phyloP scores from a whole-genome alignment of 2,113 vertebrate genomes.

The Delphinapterus leucas region DNA sequence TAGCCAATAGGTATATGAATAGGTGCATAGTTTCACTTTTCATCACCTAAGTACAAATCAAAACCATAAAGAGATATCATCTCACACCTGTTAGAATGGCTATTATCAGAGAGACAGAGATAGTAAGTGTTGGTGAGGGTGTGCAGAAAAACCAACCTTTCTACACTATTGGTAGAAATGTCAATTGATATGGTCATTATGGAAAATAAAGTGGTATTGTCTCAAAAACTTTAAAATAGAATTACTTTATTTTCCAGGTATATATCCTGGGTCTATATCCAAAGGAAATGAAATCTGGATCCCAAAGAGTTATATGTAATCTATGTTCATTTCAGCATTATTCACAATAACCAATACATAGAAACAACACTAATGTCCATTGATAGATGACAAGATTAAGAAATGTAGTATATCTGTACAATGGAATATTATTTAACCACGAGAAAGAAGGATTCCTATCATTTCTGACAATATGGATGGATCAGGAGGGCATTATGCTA shows the following conservation, averaged over 20 bases:
- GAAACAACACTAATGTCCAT: not conserved
- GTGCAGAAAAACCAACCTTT: too few species aligned
- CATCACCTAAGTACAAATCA: not conserved
- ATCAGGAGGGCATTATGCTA: not conserved
- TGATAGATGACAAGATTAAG: not conserved
- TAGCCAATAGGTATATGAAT: not conserved
- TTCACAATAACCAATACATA: not conserved
- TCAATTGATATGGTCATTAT: not conserved
- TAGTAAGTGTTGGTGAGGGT: not conserved
- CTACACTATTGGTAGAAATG: too few species aligned
- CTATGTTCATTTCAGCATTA: not conserved
- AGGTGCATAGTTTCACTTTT: not conserved
- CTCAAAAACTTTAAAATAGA: not conserved
- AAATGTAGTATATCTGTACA: not conserved
- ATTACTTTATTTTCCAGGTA: not conserved
- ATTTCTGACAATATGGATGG: not conserved
- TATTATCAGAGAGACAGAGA: not conserved
- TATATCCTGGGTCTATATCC: not conserved
- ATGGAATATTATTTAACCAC: not conserved
- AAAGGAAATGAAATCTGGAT: not conserved
- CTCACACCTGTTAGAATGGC: not conserved
- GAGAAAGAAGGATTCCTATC: not conserved
- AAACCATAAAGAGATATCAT: not conserved
- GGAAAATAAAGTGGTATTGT: not conserved
- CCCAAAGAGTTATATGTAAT: not conserved